Evolutionary conservation across 1,140 invertebrate genomes (phyloP).

Genomic region (Drosophila serrata): DNA sequence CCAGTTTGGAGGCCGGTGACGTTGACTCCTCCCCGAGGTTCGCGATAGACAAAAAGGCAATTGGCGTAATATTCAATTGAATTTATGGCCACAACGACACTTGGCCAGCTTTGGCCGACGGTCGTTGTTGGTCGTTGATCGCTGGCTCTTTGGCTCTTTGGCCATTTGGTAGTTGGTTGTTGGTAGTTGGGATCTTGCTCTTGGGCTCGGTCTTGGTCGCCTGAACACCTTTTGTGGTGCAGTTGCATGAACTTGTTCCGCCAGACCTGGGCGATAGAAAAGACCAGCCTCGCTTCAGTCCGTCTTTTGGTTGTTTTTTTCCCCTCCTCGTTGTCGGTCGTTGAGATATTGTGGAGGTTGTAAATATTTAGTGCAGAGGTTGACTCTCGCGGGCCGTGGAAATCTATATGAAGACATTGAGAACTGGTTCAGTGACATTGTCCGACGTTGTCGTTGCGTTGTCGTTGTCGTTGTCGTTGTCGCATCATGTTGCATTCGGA

Average conservation of each 20-base stretch:
- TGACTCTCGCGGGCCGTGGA: slow-evolving; percentile 52
- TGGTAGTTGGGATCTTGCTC: slow-evolving; percentile 19
- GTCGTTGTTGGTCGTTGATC: slow-evolving; percentile 28
- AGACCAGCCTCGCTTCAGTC: slow-evolving; percentile 49
- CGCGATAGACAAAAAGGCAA: slow-evolving; percentile 82
- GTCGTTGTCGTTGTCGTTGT: slow-evolving; percentile 50
- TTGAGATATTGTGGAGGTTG: slow-evolving; percentile 84
- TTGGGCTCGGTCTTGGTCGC: slow-evolving; percentile 56
- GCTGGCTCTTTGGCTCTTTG: slow-evolving; percentile 14
- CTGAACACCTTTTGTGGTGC: slow-evolving; percentile 64
- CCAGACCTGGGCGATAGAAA: slow-evolving; percentile 68
- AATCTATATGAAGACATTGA: slow-evolving; percentile 81
- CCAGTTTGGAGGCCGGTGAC: slow-evolving; percentile 44
- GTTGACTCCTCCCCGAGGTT: slow-evolving; percentile 66
- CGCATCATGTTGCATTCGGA: slow-evolving; percentile 78
- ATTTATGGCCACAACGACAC: slow-evolving; percentile 85
- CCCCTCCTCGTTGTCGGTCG: slow-evolving; percentile 54
- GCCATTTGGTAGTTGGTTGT: slow-evolving; percentile 23
- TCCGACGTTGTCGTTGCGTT: slow-evolving; percentile 38
- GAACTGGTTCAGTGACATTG: slow-evolving; percentile 84
- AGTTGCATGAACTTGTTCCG: slow-evolving; percentile 80
- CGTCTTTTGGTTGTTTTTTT: slow-evolving; percentile 17
- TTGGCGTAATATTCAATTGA: slow-evolving; percentile 85
- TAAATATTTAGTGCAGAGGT: slow-evolving; percentile 84
- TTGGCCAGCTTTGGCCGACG: slow-evolving; percentile 56